phyloP scores from a whole-genome alignment of 2,888 invertebrate genomes.

The Lasioglossum pauxillum region DNA sequence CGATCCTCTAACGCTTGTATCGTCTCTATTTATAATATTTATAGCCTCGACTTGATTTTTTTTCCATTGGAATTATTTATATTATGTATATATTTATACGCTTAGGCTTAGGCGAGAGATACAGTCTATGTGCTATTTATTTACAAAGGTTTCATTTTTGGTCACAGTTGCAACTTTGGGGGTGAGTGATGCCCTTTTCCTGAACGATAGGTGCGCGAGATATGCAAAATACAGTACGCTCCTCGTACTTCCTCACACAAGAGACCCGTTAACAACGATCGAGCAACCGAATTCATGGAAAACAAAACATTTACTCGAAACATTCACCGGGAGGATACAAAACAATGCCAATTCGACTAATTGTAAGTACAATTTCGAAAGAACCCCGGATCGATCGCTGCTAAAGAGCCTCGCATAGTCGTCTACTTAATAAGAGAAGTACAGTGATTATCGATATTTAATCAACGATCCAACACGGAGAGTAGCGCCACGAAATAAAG shows the following conservation, averaged over 20 bases:
- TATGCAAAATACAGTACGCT: constrained; percentile 75
- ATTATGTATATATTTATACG: constrained; percentile 75
- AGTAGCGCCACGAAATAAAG: constrained; percentile 51
- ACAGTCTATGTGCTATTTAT: constrained; percentile 79
- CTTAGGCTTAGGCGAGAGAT: constrained; percentile 73
- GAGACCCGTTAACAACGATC: constrained; percentile 50
- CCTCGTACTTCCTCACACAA: constrained; percentile 59
- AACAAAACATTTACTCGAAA: not conserved
- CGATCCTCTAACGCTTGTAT: constrained; percentile 33
- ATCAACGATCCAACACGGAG: constrained; percentile 62
- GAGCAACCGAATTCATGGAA: constrained; percentile 25
- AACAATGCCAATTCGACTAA: not conserved
- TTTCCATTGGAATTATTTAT: constrained; percentile 48
- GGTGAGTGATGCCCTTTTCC: constrained; percentile 56
- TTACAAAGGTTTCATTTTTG: constrained; percentile 74
- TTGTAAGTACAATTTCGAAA: not conserved
- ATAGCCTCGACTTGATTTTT: constrained; percentile 66
- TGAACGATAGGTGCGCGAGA: constrained; percentile 73
- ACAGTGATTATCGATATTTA: constrained; percentile 67
- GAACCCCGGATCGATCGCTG: constrained; percentile 41
- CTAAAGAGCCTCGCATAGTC: constrained; percentile 33
- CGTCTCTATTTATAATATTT: constrained; percentile 75
- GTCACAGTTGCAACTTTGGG: constrained; percentile 76
- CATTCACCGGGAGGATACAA: not conserved
- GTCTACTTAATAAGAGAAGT: constrained; percentile 67